These are phyloP conservation scores for Sebastes iracundus DNA, from an alignment of 2,797 vertebrate species.

Conservation along the genomic window DNA sequence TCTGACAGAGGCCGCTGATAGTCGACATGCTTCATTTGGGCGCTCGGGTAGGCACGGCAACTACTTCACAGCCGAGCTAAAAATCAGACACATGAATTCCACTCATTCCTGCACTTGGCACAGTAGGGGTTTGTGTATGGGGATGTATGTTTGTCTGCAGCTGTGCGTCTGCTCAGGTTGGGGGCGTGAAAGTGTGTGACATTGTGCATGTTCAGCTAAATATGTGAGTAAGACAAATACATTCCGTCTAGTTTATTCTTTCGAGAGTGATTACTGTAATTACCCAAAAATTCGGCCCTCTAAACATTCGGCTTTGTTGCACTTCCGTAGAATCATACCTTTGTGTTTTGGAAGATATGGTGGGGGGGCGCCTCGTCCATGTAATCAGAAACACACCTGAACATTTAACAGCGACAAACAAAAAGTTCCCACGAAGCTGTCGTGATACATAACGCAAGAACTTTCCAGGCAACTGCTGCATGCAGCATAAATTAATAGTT, in stretches of 20 bases:
- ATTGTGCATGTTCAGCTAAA: constrained; percentile 16
- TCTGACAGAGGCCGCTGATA: constrained; percentile 58
- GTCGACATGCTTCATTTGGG: constrained; percentile 54
- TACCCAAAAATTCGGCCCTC: constrained; percentile 66
- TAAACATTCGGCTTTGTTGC: constrained; percentile 61
- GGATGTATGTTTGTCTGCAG: constrained; percentile 43
- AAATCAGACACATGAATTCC: constrained; percentile 57
- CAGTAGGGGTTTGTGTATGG: constrained; percentile 20
- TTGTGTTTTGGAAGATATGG: constrained; percentile 64
- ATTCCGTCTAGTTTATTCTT: constrained; percentile 74
- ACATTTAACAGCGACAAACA: constrained; percentile 47
- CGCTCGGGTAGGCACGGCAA: constrained; percentile 37
- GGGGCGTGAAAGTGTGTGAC: constrained; percentile 40
- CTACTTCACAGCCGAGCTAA: constrained; percentile 30
- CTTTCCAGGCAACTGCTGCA: constrained; percentile 12
- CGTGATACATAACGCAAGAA: constrained; percentile 27
- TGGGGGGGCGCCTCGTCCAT: constrained; percentile 34
- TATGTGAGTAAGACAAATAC: constrained; percentile 35
- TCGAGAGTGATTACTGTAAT: constrained; percentile 73
- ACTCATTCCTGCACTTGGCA: constrained; percentile 38
- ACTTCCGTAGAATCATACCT: constrained; percentile 53
- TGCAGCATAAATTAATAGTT: not conserved
- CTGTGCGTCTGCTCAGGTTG: constrained; percentile 45
- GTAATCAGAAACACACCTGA: constrained; percentile 73
- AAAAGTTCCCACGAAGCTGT: constrained; percentile 43